Percentiles rank a stretch among this genome's conserved stretches.
These are phyloP conservation scores for Hydropsyche betteni DNA, from an alignment of 2,888 invertebrate species.

Conservation along the genomic window DNA sequence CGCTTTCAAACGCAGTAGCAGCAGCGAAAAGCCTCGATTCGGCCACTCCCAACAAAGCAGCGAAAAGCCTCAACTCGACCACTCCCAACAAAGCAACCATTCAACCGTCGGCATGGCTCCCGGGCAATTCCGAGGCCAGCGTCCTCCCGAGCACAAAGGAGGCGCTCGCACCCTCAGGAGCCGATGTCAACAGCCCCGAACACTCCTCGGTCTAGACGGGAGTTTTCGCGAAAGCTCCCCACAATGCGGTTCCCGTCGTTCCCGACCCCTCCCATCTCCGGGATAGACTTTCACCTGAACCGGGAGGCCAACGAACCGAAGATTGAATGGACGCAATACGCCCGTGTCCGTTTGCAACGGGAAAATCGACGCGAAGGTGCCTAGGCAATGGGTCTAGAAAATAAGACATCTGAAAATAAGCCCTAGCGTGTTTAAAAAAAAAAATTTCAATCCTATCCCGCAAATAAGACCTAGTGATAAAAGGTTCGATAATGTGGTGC, in stretches of 20 bases:
- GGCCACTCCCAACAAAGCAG: neutral
- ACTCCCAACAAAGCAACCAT: neutral
- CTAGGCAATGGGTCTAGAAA: too few species aligned
- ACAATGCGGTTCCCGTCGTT: neutral
- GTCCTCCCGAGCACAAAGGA: constrained; percentile 7
- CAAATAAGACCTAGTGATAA: too few species aligned
- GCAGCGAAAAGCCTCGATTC: neutral
- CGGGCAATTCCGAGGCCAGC: neutral
- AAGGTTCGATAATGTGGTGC: too few species aligned
- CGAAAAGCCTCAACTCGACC: neutral
- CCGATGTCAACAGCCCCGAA: constrained; percentile 33
- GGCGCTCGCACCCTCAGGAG: constrained; percentile 24
- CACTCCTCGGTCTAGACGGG: constrained; percentile 29
- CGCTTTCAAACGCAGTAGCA: too few species aligned
- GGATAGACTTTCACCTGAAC: neutral
- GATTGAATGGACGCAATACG: neutral
- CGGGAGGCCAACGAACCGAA: constrained; percentile 27
- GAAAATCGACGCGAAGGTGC: too few species aligned
- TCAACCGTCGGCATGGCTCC: too few species aligned
- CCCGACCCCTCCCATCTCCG: neutral
- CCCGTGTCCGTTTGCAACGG: too few species aligned
- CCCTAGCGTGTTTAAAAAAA: too few species aligned
- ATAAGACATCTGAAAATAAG: too few species aligned
- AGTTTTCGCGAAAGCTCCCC: neutral
- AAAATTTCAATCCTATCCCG: too few species aligned